These are phyloP conservation scores for Andrena fulva DNA, from an alignment of 2,888 invertebrate genomes.

Conservation along the genomic window DNA sequence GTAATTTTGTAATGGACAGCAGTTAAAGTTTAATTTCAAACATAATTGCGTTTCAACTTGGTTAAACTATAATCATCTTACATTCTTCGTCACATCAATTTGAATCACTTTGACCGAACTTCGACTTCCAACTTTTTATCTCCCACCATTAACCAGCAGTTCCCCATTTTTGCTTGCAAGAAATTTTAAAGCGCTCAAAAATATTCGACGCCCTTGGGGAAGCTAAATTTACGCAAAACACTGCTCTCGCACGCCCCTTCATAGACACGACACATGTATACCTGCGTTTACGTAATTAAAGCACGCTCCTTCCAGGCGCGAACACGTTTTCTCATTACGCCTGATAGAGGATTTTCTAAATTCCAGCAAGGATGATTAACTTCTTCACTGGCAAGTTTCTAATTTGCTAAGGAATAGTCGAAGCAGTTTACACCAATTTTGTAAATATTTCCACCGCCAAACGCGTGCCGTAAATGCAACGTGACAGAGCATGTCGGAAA, in stretches of 20 bases:
- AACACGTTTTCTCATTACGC: constrained; percentile 50
- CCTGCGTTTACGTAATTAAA: constrained; percentile 43
- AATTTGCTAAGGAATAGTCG: neutral
- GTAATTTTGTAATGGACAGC: constrained; percentile 29
- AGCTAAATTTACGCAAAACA: constrained; percentile 26
- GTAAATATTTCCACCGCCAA: neutral
- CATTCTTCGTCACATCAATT: neutral
- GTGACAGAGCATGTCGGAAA: neutral
- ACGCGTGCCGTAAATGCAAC: neutral
- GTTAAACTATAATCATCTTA: neutral
- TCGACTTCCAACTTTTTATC: neutral
- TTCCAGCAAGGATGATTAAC: constrained; percentile 10
- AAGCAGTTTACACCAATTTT: neutral
- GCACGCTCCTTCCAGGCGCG: constrained; percentile 34
- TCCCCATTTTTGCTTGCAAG: too few relatives aligned
- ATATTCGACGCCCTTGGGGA: neutral
- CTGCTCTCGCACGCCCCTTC: neutral
- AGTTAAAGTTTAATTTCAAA: constrained; percentile 18
- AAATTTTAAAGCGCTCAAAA: too few relatives aligned
- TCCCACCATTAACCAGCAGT: neutral
- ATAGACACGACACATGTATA: neutral
- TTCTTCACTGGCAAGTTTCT: neutral
- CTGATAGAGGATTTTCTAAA: constrained; percentile 53
- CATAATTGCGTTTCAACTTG: constrained; percentile 14
- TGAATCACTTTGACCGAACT: neutral